Conservation (phyloP, 2,797 vertebrate genomes). For the Cheirogaleus major region DNA sequence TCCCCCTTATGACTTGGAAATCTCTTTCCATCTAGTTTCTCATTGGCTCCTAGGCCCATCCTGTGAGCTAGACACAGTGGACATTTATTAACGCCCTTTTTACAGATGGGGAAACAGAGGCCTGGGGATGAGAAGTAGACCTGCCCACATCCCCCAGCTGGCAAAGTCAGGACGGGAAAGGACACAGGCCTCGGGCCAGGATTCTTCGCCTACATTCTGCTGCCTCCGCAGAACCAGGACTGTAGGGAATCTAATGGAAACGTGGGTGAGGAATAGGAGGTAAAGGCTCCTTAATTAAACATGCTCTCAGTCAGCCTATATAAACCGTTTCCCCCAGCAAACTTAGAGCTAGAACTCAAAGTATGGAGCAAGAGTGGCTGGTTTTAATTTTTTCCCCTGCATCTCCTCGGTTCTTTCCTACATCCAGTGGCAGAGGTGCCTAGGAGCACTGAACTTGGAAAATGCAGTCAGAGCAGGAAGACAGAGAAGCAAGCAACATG, state of each 20-base stretch:
- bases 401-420: background rate
- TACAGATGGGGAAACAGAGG: background rate
- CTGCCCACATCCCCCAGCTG: background rate
- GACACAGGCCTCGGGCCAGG: background rate
- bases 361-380: background rate
- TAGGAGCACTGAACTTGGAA: background rate
- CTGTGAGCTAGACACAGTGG: background rate
- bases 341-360: background rate
- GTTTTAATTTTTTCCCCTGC: background rate
- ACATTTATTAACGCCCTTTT: background rate
- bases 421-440: too few relatives aligned
- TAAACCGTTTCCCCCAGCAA: background rate
- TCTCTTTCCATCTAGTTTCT: background rate
- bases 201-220: background rate
- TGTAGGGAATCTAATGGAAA: background rate
- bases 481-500: background rate
- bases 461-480: background rate
- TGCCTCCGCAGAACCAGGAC: background rate
- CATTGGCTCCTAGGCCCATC: background rate
- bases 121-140: background rate
- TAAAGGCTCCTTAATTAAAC: background rate
- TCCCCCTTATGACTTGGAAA: background rate
- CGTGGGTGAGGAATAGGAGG: background rate
- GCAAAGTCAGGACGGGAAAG: background rate
- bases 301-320: background rate